Evolutionary conservation across 2,888 invertebrate genomes (phyloP).

Genomic region (Masnerella sp.): DNA sequence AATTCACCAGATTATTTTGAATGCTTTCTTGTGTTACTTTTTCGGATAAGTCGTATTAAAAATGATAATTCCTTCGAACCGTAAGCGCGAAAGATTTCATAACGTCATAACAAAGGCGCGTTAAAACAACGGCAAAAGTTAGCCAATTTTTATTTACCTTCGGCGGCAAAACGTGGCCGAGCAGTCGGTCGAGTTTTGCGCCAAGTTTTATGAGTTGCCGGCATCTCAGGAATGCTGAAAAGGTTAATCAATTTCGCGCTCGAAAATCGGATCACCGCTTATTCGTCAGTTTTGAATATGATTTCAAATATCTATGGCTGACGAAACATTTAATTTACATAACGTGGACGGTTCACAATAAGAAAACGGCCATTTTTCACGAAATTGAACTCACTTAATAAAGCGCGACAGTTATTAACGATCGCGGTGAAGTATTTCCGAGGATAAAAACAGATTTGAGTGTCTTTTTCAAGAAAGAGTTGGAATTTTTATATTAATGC

Average conservation of each 20-base stretch:
- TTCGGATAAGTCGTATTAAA: conserved; percentile 1
- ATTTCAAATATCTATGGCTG: no score
- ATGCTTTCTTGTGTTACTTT: no score
- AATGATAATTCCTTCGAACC: conserved; percentile 4
- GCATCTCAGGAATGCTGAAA: conserved; percentile 62
- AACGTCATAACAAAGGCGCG: conserved; percentile 32
- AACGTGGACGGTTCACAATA: neutral
- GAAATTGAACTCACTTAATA: conserved; percentile 36
- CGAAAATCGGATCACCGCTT: conserved; percentile 56
- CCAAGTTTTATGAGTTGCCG: conserved; percentile 67
- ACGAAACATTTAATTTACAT: conserved; percentile 47
- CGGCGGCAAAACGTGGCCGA: conserved; percentile 45
- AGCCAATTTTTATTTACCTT: conserved; percentile 59
- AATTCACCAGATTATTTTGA: no score
- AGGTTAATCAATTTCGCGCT: conserved; percentile 69
- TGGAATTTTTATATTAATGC: no score
- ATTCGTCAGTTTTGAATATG: conserved; percentile 52
- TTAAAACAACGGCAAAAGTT: conserved; percentile 47
- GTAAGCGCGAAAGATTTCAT: conserved; percentile 23
- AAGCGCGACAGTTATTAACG: conserved; percentile 48
- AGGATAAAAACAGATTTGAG: no score
- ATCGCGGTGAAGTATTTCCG: no score
- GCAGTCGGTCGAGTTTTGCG: conserved; percentile 62
- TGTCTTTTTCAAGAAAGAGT: no score
- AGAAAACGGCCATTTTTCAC: conserved; percentile 27